phyloP scores from a whole-genome alignment of 1,140 invertebrate species.

The Coelopa frigida region DNA sequence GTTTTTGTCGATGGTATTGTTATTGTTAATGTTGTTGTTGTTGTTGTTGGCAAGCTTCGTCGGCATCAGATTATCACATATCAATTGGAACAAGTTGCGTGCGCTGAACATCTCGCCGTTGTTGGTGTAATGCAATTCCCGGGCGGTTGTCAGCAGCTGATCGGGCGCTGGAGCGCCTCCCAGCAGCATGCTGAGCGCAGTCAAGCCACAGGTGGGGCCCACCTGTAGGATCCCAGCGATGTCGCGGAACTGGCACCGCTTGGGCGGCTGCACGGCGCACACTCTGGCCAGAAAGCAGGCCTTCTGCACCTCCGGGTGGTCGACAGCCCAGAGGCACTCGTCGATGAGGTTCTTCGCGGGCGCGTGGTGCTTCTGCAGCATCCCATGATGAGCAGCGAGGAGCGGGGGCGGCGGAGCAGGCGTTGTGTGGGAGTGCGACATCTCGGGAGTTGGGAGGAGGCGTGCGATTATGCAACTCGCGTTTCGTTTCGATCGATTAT shows the following conservation, averaged over 20 bases:
- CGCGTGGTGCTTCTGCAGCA: neutral
- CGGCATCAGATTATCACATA: slow-evolving; percentile 23
- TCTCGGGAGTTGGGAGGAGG: neutral
- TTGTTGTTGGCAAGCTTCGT: slow-evolving; percentile 33
- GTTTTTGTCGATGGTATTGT: neutral
- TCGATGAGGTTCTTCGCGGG: slow-evolving; percentile 7
- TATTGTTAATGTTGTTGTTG: slow-evolving; percentile 2
- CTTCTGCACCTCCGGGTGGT: slow-evolving; percentile 44
- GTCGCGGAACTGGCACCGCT: slow-evolving; percentile 25
- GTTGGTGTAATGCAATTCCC: slow-evolving; percentile 57
- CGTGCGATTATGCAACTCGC: slow-evolving; percentile 5
- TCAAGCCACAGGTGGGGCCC: slow-evolving; percentile 72
- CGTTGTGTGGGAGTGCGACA: neutral
- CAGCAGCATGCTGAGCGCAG: slow-evolving; percentile 69
- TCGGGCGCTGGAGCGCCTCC: slow-evolving; percentile 52
- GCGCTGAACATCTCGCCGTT: slow-evolving; percentile 84
- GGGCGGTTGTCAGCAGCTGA: slow-evolving; percentile 55
- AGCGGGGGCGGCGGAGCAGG: neutral
- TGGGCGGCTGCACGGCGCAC: slow-evolving; percentile 31
- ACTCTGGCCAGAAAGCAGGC: slow-evolving; percentile 46
- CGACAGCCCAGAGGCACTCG: slow-evolving; percentile 44
- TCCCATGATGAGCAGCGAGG: neutral
- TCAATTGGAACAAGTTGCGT: slow-evolving; percentile 57
- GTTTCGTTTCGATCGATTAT: slow-evolving; percentile 2
- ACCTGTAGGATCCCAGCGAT: slow-evolving; percentile 27